Evolutionary conservation across 1,140 invertebrate genomes (phyloP).

Genomic region (Aethina tumida): DNA sequence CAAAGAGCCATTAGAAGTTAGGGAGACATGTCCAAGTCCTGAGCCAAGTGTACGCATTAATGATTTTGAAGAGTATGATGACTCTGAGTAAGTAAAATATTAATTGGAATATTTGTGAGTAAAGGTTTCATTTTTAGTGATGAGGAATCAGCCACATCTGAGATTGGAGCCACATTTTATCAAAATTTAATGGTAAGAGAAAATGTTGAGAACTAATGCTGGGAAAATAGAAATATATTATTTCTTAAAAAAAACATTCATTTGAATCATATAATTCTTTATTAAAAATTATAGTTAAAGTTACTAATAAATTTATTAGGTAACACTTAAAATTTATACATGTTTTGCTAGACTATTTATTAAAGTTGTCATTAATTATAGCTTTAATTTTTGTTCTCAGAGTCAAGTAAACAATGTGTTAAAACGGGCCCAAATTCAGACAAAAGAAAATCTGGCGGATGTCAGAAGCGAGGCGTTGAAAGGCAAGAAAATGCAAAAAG

Average conservation of each 20-base stretch:
- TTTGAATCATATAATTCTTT: too few relatives aligned
- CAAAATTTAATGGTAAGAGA: constrained; percentile 54
- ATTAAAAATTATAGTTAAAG: too few relatives aligned
- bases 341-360: too few relatives aligned
- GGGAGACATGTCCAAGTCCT: constrained; percentile 43
- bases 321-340: too few relatives aligned
- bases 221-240: too few relatives aligned
- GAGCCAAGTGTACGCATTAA: constrained; percentile 50
- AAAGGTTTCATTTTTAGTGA: constrained; percentile 33
- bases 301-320: too few relatives aligned
- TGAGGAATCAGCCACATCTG: constrained; percentile 40
- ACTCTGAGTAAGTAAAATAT: constrained; percentile 33
- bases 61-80: constrained; percentile 48
- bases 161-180: constrained; percentile 56
- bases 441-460: constrained; percentile 14
- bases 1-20: constrained; percentile 43
- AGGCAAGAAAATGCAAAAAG: constrained; percentile 31
- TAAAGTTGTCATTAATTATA: too few relatives aligned
- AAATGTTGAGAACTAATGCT: too few relatives aligned
- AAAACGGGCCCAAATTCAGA: constrained; percentile 32
- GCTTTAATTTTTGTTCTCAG: constrained; percentile 14
- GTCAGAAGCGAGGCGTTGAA: constrained; percentile 20
- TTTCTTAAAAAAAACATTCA: too few relatives aligned
- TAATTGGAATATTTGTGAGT: constrained; percentile 5
- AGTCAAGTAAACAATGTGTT: constrained; percentile 44